Percentiles rank a stretch among this genome's conserved stretches.
phyloP scores from a whole-genome alignment of 2,113 vertebrate species.

The Tylochromis polylepis region DNA sequence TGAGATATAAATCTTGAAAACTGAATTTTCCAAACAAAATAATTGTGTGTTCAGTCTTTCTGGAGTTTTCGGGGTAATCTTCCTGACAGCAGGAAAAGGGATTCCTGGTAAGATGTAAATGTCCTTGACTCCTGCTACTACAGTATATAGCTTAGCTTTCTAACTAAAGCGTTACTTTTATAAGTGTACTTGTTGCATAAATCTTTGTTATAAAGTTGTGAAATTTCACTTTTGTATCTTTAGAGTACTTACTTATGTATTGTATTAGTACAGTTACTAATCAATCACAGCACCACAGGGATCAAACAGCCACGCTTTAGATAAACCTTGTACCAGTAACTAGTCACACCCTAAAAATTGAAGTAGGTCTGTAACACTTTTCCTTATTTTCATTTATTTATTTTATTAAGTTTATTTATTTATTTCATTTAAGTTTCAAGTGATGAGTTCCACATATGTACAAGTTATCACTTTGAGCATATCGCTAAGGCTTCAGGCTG shows the following conservation, averaged over 20 bases:
- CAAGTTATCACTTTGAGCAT: not conserved
- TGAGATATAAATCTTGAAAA: not conserved
- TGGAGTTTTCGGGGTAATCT: not conserved
- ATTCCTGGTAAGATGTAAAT: not conserved
- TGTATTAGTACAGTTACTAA: not conserved
- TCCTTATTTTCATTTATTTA: not conserved
- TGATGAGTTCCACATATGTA: not conserved
- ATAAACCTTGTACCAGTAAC: not conserved
- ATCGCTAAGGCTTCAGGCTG: not conserved
- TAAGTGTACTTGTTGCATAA: not conserved
- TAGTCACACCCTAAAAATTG: not conserved
- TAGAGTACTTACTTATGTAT: not conserved
- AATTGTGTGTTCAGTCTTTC: not conserved
- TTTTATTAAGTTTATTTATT: no score
- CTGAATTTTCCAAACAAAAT: not conserved
- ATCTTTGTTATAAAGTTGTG: not conserved
- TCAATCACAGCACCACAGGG: not conserved
- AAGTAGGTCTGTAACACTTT: not conserved
- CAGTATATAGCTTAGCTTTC: not conserved
- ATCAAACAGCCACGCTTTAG: not conserved
- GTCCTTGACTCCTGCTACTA: not conserved
- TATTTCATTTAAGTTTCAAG: not conserved
- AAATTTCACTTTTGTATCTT: not conserved
- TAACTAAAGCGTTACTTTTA: not conserved
- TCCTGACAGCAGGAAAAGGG: not conserved